Percentiles rank a stretch among this genome's conserved stretches.
Conservation (phyloP, 2,888 invertebrate species). For the Xestia xanthographa region DNA sequence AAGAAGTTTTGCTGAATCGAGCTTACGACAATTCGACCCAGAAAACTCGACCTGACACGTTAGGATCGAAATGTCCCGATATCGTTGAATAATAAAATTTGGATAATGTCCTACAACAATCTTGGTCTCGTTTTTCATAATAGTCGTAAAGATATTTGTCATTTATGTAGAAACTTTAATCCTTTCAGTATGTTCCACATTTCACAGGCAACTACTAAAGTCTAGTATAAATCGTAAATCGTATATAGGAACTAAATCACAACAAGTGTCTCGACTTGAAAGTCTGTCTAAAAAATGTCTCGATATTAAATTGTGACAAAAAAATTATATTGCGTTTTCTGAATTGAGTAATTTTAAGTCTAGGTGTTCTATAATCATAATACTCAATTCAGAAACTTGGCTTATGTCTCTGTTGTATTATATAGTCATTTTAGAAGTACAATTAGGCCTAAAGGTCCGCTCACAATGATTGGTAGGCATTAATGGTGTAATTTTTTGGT, state of each 20-base stretch:
- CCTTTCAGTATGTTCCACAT: not conserved
- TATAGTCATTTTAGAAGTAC: not conserved
- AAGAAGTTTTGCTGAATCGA: not conserved
- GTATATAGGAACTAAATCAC: not conserved
- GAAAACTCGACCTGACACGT: too few species aligned
- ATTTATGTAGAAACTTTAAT: not conserved
- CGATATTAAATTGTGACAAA: not conserved
- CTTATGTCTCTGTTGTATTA: not conserved
- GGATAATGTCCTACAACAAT: not conserved
- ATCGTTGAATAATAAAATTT: not conserved
- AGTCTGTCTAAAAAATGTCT: not conserved
- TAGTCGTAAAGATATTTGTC: not conserved
- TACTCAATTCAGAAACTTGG: not conserved
- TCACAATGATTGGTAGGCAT: not conserved
- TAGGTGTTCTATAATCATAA: not conserved
- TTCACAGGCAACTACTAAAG: not conserved
- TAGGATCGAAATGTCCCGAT: not conserved
- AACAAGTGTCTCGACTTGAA: not conserved
- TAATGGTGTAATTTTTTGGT: not conserved
- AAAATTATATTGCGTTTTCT: not conserved
- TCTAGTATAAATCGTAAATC: not conserved
- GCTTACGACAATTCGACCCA: too few species aligned
- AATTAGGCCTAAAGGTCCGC: not conserved
- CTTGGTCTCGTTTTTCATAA: not conserved
- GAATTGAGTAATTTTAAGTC: not conserved